Evolutionary conservation across 2,888 invertebrate genomes (phyloP), one percentile per base, ranked within the genome.

Genomic region (Acleris emargana): DNA sequence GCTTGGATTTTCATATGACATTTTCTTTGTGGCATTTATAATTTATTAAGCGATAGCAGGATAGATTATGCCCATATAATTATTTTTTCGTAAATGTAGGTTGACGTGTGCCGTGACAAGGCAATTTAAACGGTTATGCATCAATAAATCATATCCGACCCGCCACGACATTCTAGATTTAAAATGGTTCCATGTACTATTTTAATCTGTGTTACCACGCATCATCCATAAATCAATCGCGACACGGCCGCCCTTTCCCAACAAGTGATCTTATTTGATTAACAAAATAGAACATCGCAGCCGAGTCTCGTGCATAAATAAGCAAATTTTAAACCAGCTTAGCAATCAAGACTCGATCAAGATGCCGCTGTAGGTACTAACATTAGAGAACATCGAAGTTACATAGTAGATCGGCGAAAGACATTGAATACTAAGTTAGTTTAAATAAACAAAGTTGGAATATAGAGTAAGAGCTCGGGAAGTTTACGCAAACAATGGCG

Each of bases 31-130:
- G n/a, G 13, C 53, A 42, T 25, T 18, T 53, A 58, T 17, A 47
- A 52, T 58, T 63, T 52, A 52, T 22, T 51, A 53, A 42, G 53
- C 54, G 50, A 59, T 54, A 54, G 28, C 49, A 28, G 17, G 50
- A 59, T 32, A 54, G 59, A 59, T 54, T 54, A 13, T 52, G 22
- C 42, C 42, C 49, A 60, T 47, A 45, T 50, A 38, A 53, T 42
- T 49, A 59, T 59, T 42, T 50, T 20, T 49, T 54, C 49, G 13
- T 25, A 28, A 52, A 42, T 32, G 49, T 52, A 43, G 47, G 54
- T 54, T 43, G 64, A 55, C 49, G 50, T 59, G 49, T 64, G 53
- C 42, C 64, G 64, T 64, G 59, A 54, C 42, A 43, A 13, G 54
- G 43, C 43, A 54, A 60, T 64, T 64, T 42, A 54, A 64, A 54